Evolutionary conservation across 2,113 vertebrate species (phyloP).

Genomic region (Chionodraco myersi): DNA sequence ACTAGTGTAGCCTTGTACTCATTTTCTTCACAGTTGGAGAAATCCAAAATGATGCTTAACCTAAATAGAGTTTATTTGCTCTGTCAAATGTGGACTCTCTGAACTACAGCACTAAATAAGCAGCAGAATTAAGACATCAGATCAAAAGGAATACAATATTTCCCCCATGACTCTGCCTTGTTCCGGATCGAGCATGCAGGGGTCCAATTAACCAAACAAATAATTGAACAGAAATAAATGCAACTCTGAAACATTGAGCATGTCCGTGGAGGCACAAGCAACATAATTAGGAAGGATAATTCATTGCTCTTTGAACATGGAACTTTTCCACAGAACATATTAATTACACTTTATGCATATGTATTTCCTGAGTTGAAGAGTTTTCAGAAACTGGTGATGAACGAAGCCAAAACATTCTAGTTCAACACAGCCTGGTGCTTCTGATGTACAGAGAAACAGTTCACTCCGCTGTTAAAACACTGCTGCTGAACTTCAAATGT

Average conservation of each 20-base stretch:
- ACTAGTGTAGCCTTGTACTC: conserved; percentile 61
- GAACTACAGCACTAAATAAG: conserved; percentile 73
- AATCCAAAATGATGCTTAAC: conserved; percentile 80
- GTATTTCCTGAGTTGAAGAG: conserved; percentile 63
- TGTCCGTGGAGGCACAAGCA: conserved; percentile 64
- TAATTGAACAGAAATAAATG: conserved; percentile 84
- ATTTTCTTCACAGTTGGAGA: conserved; percentile 69
- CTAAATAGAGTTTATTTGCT: conserved; percentile 83
- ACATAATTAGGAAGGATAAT: conserved; percentile 74
- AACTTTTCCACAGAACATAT: conserved; percentile 71
- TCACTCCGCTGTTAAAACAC: conserved; percentile 21
- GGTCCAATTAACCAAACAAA: conserved; percentile 82
- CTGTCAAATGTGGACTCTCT: conserved; percentile 75
- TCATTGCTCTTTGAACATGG: conserved; percentile 76
- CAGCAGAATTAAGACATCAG: conserved; percentile 77
- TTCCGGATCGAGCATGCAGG: conserved; percentile 70
- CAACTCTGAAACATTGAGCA: conserved; percentile 71
- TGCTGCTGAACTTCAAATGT: conserved; percentile 15
- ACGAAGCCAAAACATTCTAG: conserved; percentile 36
- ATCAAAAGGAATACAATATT: conserved; percentile 82
- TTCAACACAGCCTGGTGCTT: conserved; percentile 27
- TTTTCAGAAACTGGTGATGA: conserved; percentile 57
- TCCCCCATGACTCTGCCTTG: conserved; percentile 75
- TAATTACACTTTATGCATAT: conserved; percentile 72
- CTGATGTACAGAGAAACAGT: conserved; percentile 27